Percentiles rank a stretch among this genome's conserved stretches.
Conservation (phyloP, 2,797 vertebrate genomes). For the Carduelis carduelis region DNA sequence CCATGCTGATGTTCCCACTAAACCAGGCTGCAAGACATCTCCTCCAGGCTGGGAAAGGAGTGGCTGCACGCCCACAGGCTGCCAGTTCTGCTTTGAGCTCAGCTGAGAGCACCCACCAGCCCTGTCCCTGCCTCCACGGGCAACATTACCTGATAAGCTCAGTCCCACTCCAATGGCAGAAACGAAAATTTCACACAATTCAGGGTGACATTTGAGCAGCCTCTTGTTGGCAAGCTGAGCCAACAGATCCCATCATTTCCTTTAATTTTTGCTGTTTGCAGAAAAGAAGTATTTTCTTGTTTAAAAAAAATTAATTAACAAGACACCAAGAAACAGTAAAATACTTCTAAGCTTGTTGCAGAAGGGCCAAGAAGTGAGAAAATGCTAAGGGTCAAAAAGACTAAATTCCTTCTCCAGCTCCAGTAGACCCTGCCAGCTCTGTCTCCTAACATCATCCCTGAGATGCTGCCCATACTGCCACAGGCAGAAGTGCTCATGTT, state of each 20-base stretch:
- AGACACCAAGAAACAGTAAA: background rate
- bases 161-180: accelerated
- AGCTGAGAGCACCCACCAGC: background rate
- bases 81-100: background rate
- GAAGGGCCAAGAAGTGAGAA: background rate
- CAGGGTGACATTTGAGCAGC: background rate
- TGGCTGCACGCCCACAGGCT: background rate
- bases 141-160: background rate
- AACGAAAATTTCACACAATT: background rate
- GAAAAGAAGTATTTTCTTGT: background rate
- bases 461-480: background rate
- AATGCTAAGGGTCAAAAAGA: background rate
- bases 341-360: background rate
- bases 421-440: background rate
- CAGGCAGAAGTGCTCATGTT: background rate
- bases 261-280: background rate
- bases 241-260: accelerated
- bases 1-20: background rate
- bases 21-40: background rate
- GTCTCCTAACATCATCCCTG: background rate
- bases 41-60: background rate
- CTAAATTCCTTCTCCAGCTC: background rate
- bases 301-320: background rate
- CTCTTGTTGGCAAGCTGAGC: background rate
- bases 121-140: background rate